These are phyloP conservation scores for Mesitornis unicolor DNA, from an alignment of 2,113 vertebrate genomes.

Conservation along the genomic window DNA sequence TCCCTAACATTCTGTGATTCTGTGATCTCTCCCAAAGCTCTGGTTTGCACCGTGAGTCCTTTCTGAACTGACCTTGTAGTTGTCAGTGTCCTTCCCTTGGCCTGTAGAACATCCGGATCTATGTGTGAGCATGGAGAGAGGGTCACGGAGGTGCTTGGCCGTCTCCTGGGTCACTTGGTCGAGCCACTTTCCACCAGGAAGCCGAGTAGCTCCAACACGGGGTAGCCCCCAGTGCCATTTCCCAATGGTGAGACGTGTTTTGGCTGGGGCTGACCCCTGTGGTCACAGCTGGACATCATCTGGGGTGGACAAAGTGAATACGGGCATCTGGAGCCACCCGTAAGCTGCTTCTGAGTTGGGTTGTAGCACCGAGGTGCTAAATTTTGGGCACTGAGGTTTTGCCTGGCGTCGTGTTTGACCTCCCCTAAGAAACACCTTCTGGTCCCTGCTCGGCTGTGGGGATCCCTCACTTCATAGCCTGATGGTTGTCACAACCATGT, in stretches of 20 bases:
- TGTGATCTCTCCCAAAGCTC: background rate
- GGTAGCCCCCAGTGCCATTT: background rate
- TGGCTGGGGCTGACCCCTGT: background rate
- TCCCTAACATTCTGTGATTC: no score
- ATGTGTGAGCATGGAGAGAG: fast-evolving
- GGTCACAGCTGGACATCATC: fast-evolving
- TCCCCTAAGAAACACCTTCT: background rate
- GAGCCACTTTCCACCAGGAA: background rate
- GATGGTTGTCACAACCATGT: fast-evolving
- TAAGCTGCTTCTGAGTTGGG: background rate
- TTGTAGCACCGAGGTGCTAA: fast-evolving
- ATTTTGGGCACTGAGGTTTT: background rate
- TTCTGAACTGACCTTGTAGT: background rate
- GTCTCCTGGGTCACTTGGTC: background rate
- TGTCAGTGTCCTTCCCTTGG: background rate
- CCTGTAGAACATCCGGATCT: background rate
- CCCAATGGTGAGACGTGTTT: no score
- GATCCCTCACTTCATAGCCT: fast-evolving
- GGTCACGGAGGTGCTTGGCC: background rate
- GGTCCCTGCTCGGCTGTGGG: background rate
- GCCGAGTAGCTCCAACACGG: background rate
- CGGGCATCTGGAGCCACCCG: fast-evolving
- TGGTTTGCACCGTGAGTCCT: background rate
- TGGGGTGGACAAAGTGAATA: background rate
- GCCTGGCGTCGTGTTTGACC: background rate